These are phyloP conservation scores for Acronicta leporina DNA, from an alignment of 2,888 invertebrate species.

Conservation along the genomic window DNA sequence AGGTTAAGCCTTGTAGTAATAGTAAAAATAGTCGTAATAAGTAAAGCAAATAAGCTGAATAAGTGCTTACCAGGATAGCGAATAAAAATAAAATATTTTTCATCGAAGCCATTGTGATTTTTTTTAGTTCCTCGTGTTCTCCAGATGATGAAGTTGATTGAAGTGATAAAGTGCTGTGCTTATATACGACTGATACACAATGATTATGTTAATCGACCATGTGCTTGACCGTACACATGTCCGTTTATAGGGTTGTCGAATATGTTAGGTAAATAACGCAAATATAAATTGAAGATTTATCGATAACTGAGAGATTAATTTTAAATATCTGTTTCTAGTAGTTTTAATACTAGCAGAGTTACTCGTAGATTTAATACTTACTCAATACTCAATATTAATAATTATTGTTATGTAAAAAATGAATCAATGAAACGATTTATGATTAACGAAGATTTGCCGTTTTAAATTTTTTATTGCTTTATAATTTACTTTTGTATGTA, in stretches of 20 bases:
- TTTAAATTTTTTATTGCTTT: no score
- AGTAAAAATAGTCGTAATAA: no score
- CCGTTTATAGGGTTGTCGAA: constrained; percentile 36
- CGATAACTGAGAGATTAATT: no score
- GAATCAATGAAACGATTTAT: no score
- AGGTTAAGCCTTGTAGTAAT: no score
- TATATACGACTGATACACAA: constrained; percentile 48
- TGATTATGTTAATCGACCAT: constrained; percentile 47
- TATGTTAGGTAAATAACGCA: neutral
- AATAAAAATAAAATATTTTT: constrained; percentile 44
- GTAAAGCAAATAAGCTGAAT: neutral
- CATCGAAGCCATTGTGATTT: constrained; percentile 30
- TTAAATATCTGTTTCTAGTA: no score
- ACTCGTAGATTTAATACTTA: no score
- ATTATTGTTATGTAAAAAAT: no score
- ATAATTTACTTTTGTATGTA: no score
- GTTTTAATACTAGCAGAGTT: no score
- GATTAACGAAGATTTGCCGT: no score
- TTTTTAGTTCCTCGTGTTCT: constrained; percentile 33
- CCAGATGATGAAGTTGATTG: constrained; percentile 45
- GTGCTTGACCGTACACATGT: constrained; percentile 10
- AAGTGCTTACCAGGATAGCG: constrained; percentile 57
- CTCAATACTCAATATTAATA: no score
- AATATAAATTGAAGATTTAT: neutral
- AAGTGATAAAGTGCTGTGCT: constrained; percentile 17